These are phyloP conservation scores for Nomia melanderi DNA, from an alignment of 1,140 invertebrate species.

Conservation along the genomic window DNA sequence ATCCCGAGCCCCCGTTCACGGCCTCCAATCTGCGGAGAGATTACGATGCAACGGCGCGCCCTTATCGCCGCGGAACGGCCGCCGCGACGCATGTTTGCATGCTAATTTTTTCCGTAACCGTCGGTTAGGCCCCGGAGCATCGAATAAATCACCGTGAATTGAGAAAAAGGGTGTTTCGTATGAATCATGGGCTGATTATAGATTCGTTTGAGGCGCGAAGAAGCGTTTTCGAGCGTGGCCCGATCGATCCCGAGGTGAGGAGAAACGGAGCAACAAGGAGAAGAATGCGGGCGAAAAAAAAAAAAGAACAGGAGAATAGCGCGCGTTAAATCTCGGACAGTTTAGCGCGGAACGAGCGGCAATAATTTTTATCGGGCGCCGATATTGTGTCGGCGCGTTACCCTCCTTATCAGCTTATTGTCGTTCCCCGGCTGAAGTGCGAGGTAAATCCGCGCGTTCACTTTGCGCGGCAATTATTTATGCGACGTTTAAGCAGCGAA, in stretches of 20 bases:
- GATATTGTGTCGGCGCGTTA: background rate
- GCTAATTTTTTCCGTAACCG: background rate
- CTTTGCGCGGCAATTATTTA: constrained; percentile 29
- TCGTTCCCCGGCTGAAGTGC: constrained; percentile 16
- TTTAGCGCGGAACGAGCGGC: background rate
- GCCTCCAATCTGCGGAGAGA: background rate
- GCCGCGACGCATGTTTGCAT: no score
- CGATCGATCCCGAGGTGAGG: background rate
- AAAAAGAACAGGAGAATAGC: background rate
- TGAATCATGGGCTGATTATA: background rate
- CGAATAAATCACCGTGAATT: background rate
- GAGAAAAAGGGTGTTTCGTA: background rate
- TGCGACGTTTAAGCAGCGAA: constrained; percentile 25
- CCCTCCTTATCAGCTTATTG: constrained; percentile 42
- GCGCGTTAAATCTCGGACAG: background rate
- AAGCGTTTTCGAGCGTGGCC: no score
- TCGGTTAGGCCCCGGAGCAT: background rate
- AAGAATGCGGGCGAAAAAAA: background rate
- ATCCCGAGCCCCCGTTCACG: background rate
- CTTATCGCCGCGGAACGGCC: background rate
- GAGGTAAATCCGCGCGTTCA: constrained; percentile 37
- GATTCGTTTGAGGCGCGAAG: no score
- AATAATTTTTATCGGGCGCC: background rate
- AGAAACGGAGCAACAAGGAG: no score
- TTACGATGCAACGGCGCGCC: background rate